Percentiles rank a stretch among this genome's conserved stretches.
phyloP scores from a whole-genome alignment of 2,888 invertebrate species.

The Eristalis pertinax region DNA sequence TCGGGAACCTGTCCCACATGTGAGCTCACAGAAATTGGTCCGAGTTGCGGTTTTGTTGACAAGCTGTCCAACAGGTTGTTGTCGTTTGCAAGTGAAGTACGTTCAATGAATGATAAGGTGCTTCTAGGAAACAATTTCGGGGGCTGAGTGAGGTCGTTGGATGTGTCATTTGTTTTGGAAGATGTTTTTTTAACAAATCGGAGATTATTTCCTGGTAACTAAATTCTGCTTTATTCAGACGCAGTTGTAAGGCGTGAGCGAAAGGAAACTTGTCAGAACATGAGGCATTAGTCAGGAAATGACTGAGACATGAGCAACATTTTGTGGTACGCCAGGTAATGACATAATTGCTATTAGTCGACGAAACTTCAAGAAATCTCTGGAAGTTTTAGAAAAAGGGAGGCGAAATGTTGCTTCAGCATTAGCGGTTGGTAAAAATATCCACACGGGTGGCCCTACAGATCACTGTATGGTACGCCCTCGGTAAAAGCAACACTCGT shows the following conservation, averaged over 20 bases:
- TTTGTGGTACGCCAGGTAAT: too few species aligned
- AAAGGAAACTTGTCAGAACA: not conserved
- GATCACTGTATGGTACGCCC: too few species aligned
- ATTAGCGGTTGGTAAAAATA: too few species aligned
- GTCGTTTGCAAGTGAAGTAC: not conserved
- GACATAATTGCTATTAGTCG: too few species aligned
- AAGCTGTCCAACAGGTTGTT: not conserved
- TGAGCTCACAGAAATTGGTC: not conserved
- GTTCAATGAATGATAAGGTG: not conserved
- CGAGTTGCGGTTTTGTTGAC: not conserved
- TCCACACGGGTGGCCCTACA: too few species aligned
- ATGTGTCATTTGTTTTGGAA: not conserved
- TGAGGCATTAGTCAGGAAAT: too few species aligned
- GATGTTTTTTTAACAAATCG: not conserved
- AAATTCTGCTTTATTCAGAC: not conserved
- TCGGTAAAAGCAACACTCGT: too few species aligned
- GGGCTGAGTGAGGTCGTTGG: not conserved
- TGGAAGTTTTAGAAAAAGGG: too few species aligned
- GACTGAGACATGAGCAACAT: too few species aligned
- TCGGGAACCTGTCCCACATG: not conserved
- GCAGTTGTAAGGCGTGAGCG: not conserved
- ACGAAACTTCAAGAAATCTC: too few species aligned
- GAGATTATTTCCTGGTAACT: not conserved
- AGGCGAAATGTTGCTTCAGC: too few species aligned
- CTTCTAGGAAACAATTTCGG: not conserved